Base-by-base conservation (phyloP, 2,888 invertebrate species). In the Athripsodes cinereus region DNA sequence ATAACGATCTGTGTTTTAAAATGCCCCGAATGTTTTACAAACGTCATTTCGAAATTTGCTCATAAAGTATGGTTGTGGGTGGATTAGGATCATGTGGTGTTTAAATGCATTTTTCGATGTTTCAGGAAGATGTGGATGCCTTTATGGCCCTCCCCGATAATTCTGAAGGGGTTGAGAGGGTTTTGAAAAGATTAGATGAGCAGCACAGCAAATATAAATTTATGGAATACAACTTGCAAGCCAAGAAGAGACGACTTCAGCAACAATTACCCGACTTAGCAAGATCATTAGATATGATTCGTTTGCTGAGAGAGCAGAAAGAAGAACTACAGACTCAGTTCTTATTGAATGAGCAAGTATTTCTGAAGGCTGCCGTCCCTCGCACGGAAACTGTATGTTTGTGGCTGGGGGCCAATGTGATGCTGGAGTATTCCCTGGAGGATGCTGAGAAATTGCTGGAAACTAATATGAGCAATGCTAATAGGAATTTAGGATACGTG, bases 171-270 rank as follows among this genome's bases (percentile, higher is more conserved):
- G 92, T 90, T 2, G 94, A 96, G 67, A 85, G 86, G 70, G 95
- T 95, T 16, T 75, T 97, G 54, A 87, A 87, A 68, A 84, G 82
- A 68, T 77, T 97, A 60, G 96, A 98, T 71, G 96, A 96, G 70
- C 90, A 90, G 70, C 94, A 96, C 76, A 88, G 89, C 60, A 96
- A 97, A 80, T 97, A 97, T 73, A 96, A 96, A 76, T 93, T 94
- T 71, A 95, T 98, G 93, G 97, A 98, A 75, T 87, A 86, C 67
- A 96, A 94, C 72, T 81, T 98, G 64, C 81, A 87, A 55, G 88
- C 92, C 13, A 93, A 95, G 67, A 87, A 92, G 65, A 85, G 88
- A 68, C 85, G 94, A 72, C 78, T 98, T 59, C 88, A 91, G 67
- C 85, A 85, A 58, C 96, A 97, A 78, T 90, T 98, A 65, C 96